Evolutionary conservation across 2,113 vertebrate species (phyloP), one percentile per base, ranked within the genome.

Genomic region (Cephalopholis sonnerati): DNA sequence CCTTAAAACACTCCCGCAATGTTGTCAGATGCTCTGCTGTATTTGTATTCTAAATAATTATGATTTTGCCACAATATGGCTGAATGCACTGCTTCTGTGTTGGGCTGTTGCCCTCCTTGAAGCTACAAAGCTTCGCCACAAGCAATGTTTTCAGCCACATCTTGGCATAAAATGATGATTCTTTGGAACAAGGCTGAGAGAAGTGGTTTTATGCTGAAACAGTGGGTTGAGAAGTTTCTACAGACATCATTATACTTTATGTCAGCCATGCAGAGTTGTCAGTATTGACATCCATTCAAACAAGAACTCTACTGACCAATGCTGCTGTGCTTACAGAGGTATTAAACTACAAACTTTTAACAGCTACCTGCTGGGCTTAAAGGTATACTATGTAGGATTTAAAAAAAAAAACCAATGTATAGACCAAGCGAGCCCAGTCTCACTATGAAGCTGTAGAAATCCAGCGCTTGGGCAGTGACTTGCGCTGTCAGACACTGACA

Each of bases 181-280:
- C 29, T 66, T 74, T 77, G 25, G 51, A 81, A 66, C 39, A 65
- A 78, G 24, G 65, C 51, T 46, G 68, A 77, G 39, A 74, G 67
- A 46, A 13, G 44, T n/a, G 51, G 88, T 83, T 82, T 44, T 44
- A 24, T 65, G 29, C 29, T 65, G 24, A 55, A n/a, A 61, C 3
- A 36, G 69, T 12, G 63, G 71, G 74, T 81, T 65, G 29, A 50
- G 72, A 48, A 57, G 12, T 83, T 67, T 80, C 17, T 54, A 18
- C 32, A 44, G 7, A 17, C 24, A 59, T 18, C 29, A 46, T 39
- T 22, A 62, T 58, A 10, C 8, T 39, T 66, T 74, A 11, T 41
- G n/a, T 74, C 50, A 67, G 41, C 50, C 29, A 61, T 20, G 12
- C 32, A 71, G 57, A 22, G 41, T 16, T 77, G 58, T 68, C 29